Evolutionary conservation across 2,888 invertebrate genomes (phyloP).

Genomic region (Rotaria socialis): DNA sequence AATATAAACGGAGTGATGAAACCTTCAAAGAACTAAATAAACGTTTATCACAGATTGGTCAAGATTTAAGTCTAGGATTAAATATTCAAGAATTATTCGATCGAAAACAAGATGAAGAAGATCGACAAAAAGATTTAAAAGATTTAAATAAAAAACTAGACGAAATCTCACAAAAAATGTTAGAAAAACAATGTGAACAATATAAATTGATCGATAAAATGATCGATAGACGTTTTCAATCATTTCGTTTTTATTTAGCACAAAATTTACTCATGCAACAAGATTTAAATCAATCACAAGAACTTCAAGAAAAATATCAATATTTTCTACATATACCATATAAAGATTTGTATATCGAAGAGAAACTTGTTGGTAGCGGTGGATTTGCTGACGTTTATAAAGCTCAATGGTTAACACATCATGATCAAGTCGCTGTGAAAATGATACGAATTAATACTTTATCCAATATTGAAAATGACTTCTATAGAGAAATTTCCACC

Average conservation of each 20-base stretch:
- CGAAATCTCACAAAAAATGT: conserved; percentile 12
- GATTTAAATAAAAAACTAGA: not conserved
- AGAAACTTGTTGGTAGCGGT: not conserved
- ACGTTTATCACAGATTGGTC: not conserved
- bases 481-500: not conserved
- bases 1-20: not conserved
- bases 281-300: not conserved
- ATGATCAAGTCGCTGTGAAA: conserved; percentile 4
- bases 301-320: not conserved
- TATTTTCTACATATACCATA: conserved; percentile 4
- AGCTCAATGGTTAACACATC: not conserved
- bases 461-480: not conserved
- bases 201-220: not conserved
- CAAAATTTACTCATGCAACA: not conserved
- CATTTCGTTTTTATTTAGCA: not conserved
- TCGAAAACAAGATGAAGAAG: not conserved
- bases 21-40: not conserved
- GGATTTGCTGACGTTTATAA: conserved; percentile 28
- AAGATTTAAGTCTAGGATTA: not conserved
- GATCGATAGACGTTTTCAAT: not conserved
- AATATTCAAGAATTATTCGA: conserved; percentile 23
- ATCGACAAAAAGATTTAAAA: not conserved
- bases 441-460: conserved; percentile 1
- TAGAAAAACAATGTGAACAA: conserved; percentile 4
- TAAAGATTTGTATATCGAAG: not conserved